phyloP scores from a whole-genome alignment of 2,797 vertebrate species.

The Parambassis ranga region DNA sequence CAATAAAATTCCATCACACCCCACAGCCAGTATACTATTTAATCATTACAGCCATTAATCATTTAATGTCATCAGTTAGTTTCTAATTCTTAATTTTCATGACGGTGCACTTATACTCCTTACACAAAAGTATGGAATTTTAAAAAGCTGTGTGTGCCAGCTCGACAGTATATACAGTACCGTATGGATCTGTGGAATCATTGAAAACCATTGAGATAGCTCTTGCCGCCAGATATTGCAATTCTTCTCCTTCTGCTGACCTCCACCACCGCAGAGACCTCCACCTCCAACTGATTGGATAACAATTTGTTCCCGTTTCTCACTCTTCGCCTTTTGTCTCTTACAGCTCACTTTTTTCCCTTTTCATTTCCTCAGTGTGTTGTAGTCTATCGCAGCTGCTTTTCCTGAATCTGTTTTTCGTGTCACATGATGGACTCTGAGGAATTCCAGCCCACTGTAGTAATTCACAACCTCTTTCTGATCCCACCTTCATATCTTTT shows the following conservation, averaged over 20 bases:
- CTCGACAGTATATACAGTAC: background rate
- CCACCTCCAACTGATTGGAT: conserved; percentile 51
- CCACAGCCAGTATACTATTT: background rate
- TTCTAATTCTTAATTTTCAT: background rate
- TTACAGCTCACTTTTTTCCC: background rate
- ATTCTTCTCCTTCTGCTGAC: conserved; percentile 42
- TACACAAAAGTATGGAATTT: background rate
- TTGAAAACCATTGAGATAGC: conserved; percentile 22
- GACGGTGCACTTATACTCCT: background rate
- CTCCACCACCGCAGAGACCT: conserved; percentile 15
- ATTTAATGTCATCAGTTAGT: background rate
- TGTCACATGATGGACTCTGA: conserved; percentile 42
- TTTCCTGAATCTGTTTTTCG: conserved; percentile 44
- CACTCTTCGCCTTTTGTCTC: background rate
- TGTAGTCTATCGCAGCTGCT: conserved; percentile 43
- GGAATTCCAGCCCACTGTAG: conserved; percentile 33
- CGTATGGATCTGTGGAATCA: conserved; percentile 29
- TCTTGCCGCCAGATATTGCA: conserved; percentile 28
- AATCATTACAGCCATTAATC: background rate
- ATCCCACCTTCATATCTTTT: conserved; percentile 20
- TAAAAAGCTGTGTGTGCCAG: background rate
- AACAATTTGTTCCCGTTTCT: conserved; percentile 42
- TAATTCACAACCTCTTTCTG: conserved; percentile 21
- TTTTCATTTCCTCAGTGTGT: conserved; percentile 48
- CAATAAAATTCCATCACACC: conserved; percentile 16